Conservation (phyloP, 1,140 invertebrate genomes). For the Sogatella furcifera region DNA sequence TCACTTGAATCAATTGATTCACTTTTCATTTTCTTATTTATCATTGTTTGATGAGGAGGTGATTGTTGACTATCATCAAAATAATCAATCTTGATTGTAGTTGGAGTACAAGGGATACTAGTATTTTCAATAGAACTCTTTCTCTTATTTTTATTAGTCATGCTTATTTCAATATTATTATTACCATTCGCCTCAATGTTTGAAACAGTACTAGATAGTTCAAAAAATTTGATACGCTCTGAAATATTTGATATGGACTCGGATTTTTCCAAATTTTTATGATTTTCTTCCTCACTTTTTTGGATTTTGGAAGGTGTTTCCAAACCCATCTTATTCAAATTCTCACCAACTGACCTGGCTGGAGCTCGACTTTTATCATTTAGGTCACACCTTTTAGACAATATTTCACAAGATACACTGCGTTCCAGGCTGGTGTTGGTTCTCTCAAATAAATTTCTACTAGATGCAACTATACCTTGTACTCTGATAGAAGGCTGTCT, state of each 20-base stretch:
- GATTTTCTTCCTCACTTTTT: no score
- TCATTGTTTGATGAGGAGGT: neutral
- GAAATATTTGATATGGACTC: neutral
- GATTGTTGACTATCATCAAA: neutral
- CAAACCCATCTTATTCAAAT: no score
- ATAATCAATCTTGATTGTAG: neutral
- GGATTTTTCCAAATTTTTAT: no score
- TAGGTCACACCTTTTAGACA: no score
- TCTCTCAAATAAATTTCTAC: neutral
- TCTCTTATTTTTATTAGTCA: no score
- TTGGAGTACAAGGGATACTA: neutral
- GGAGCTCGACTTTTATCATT: no score
- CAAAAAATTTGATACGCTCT: slow-evolving; percentile 3
- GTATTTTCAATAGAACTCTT: no score
- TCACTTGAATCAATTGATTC: neutral
- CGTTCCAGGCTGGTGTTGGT: neutral
- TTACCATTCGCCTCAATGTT: neutral
- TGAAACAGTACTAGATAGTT: neutral
- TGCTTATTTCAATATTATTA: no score
- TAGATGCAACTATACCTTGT: neutral
- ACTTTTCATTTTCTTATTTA: neutral
- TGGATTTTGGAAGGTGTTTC: no score
- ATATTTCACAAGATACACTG: no score
- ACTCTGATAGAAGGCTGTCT: neutral
- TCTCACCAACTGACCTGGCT: no score